A percentile compares a stretch with the other conserved stretches of the same genome.
These are phyloP conservation scores for Heteractis magnifica DNA, from an alignment of 92 coral and sea anemone species.

Conservation along the genomic window DNA sequence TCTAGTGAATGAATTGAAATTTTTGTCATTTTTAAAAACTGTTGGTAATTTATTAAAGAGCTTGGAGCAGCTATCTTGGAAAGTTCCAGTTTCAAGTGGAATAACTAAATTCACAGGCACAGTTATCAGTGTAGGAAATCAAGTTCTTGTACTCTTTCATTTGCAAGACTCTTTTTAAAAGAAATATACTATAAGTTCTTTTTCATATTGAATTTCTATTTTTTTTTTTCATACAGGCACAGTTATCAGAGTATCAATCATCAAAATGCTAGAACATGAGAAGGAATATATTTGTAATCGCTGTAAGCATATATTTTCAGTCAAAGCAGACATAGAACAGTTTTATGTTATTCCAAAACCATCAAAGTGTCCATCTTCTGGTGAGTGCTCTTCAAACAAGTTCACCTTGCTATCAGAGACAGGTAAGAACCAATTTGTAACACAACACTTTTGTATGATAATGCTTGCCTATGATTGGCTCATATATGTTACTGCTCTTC, in stretches of 20 bases:
- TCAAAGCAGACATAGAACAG: slow-evolving; percentile 92
- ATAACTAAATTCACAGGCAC: too few species aligned
- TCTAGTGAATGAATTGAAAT: too few species aligned
- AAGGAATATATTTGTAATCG: slow-evolving; percentile 81
- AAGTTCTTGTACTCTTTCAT: background rate
- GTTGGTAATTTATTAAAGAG: too few species aligned
- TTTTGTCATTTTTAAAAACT: too few species aligned
- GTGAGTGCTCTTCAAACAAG: slow-evolving; percentile 81
- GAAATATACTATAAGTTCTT: background rate
- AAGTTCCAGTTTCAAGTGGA: too few species aligned
- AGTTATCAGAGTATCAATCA: slow-evolving; percentile 81
- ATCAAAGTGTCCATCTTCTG: slow-evolving; percentile 70
- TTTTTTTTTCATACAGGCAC: slow-evolving; percentile 49
- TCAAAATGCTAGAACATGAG: slow-evolving; percentile 85
- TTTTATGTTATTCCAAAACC: slow-evolving; percentile 91
- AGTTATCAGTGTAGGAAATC: too few species aligned
- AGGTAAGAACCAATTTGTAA: slow-evolving; percentile 41
- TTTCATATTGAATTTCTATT: background rate
- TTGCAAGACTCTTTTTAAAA: background rate
- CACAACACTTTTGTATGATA: background rate
- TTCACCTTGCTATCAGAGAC: slow-evolving; percentile 76
- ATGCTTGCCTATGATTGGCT: too few species aligned
- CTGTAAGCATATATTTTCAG: slow-evolving; percentile 85
- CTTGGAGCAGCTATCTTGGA: too few species aligned
- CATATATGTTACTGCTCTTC: too few species aligned